Percentiles rank a stretch among this genome's conserved stretches.
phyloP scores from a whole-genome alignment of 2,888 invertebrate species.

The Acrobasis suavella region DNA sequence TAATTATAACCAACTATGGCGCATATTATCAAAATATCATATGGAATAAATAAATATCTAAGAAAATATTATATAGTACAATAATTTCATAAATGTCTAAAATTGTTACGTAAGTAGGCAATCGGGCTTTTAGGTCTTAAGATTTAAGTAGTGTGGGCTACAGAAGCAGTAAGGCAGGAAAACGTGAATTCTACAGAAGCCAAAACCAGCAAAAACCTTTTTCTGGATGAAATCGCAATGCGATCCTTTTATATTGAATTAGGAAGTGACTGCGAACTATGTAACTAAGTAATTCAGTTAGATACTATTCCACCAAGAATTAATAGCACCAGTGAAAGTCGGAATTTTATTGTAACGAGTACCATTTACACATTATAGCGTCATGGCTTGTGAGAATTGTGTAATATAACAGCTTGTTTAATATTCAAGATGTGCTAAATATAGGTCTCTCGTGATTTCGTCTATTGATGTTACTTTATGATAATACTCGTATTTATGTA shows the following conservation, averaged over 20 bases:
- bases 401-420: background rate
- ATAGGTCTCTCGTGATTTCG: background rate
- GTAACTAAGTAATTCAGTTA: background rate
- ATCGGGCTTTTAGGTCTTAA: too few relatives aligned
- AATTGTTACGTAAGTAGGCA: too few relatives aligned
- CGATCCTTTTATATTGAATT: background rate
- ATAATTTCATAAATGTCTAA: too few relatives aligned
- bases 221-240: background rate
- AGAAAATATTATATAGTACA: too few relatives aligned
- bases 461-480: background rate
- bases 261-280: background rate
- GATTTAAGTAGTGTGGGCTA: too few relatives aligned
- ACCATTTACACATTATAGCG: background rate
- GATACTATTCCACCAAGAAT: background rate
- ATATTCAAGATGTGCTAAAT: background rate
- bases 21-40: too few relatives aligned
- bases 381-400: constrained; percentile 2
- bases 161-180: too few relatives aligned
- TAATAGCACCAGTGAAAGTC: background rate
- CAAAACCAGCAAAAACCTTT: background rate
- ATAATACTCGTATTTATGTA: background rate
- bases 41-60: too few relatives aligned
- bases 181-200: too few relatives aligned
- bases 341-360: constrained; percentile 3
- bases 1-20: too few relatives aligned